Conservation (phyloP, 2,113 vertebrate genomes). For the Eurypyga helias region DNA sequence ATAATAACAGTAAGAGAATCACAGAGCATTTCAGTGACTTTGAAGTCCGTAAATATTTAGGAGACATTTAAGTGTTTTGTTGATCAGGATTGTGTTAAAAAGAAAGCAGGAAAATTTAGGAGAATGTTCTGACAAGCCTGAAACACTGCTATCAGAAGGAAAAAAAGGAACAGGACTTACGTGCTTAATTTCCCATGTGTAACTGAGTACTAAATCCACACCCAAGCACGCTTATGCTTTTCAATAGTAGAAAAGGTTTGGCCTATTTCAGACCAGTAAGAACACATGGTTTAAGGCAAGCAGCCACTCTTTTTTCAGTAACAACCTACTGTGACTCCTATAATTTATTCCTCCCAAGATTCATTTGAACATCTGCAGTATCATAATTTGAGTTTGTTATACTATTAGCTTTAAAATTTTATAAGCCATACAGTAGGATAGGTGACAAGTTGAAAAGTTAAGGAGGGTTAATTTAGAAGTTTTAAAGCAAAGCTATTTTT, state of each 20-base stretch:
- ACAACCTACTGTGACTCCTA: conserved; percentile 5
- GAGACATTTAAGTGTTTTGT: background rate
- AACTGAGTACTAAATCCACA: conserved; percentile 26
- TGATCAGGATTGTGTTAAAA: background rate
- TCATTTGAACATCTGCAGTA: conserved; percentile 69
- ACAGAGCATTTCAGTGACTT: background rate
- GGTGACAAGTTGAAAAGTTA: conserved; percentile 72
- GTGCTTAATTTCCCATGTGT: background rate
- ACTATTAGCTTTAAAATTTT: conserved; percentile 75
- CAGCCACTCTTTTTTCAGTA: conserved; percentile 7
- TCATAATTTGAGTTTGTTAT: conserved; percentile 70
- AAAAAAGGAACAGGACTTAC: background rate
- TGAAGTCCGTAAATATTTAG: conserved; percentile 35
- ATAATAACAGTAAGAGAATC: conserved; percentile 1
- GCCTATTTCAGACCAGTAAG: conserved; percentile 48
- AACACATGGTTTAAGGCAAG: conserved; percentile 42
- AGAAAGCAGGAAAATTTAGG: background rate
- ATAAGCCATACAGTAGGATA: conserved; percentile 68
- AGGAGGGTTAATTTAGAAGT: conserved; percentile 69
- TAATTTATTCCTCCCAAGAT: conserved; percentile 71
- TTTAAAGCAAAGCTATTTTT: conserved; percentile 73
- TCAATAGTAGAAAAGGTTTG: conserved; percentile 31
- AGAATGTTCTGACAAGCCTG: background rate
- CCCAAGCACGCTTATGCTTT: background rate
- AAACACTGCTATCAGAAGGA: background rate